Evolutionary conservation across 2,888 invertebrate genomes (phyloP), one percentile per base, ranked within the genome.

Genomic region (Chloromyia formosa): DNA sequence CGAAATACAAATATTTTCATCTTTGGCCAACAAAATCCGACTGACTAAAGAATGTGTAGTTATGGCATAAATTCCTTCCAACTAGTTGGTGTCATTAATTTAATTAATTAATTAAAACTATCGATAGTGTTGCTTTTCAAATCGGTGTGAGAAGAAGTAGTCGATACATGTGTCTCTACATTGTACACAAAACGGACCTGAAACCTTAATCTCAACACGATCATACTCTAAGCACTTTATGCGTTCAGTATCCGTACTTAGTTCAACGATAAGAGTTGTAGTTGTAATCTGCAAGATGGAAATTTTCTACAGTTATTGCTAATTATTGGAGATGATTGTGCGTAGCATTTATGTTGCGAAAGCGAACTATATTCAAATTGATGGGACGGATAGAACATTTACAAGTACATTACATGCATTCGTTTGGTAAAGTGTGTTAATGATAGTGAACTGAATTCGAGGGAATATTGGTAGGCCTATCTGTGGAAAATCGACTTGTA

Each of bases 61-160:
- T 75, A 73, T 68, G 75, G 75, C 75, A 75, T 68, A 75, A 66
- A 75, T 75, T 68, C 73, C 68, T 60, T 73, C 73, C 60, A 60
- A 64, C 66, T 68, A 73, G 73, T 68, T 68, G 72, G 61, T 68
- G 68, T 68, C 68, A 75, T 75, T 73, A 73, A 75, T 75, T 75
- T 66, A 75, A 75, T 75, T 75, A 75, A 75, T 75, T 75, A 75
- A 75, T 73, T 73, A 73, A 75, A 75, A 75, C 73, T n/a, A 66
- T 45, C 40, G 42, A 18, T 10, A 1, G 14, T 3, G 16, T n/a
- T 49, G 3, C 49, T 56, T 20, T 2, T n/a, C 2, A 2, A 3
- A 53, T 5, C 4, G 53, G 2, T 56, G 22, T 56, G 4, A 20
- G 56, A 16, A 16, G 22, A 10, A 16, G 10, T 20, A 4, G 18